A percentile compares a stretch with the other conserved stretches of the same genome.
Evolutionary conservation across 2,797 vertebrate species (phyloP).

Genomic region (Tadarida brasiliensis): DNA sequence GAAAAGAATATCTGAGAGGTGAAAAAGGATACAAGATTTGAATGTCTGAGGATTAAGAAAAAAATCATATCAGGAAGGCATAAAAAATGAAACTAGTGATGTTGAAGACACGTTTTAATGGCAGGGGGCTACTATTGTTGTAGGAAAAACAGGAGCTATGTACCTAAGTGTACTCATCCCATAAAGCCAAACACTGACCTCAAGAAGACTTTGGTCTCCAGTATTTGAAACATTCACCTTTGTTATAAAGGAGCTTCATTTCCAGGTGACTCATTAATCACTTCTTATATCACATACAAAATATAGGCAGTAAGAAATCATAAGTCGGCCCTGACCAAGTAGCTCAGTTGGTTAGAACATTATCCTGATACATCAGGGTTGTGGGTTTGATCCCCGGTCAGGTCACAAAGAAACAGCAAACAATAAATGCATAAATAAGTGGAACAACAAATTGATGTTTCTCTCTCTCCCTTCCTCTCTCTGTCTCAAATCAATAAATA

Average conservation of each 20-base stretch:
- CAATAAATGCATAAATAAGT: no score
- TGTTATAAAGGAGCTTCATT: slow-evolving; percentile 1
- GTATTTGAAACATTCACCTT: slow-evolving; percentile 21
- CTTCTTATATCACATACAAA: not conserved
- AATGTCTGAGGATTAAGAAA: not conserved
- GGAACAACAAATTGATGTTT: no score
- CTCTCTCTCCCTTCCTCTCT: no score
- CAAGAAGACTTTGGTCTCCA: not conserved
- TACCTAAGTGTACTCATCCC: not conserved
- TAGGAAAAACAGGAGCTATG: not conserved
- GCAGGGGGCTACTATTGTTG: not conserved
- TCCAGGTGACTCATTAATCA: not conserved
- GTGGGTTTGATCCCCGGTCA: no score
- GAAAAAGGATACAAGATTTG: not conserved
- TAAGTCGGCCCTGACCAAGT: not conserved
- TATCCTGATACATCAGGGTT: no score
- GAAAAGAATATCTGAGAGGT: not conserved
- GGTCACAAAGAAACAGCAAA: no score
- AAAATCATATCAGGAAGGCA: not conserved
- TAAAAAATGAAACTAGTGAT: not conserved
- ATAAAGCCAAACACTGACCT: not conserved
- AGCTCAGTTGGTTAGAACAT: no score
- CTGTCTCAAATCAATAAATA: no score
- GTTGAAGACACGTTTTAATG: not conserved
- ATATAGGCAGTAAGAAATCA: not conserved